A percentile compares a stretch with the other conserved stretches of the same genome.
These are phyloP conservation scores for Micropoecilia bifurca DNA, from an alignment of 2,797 vertebrate species.

Conservation along the genomic window DNA sequence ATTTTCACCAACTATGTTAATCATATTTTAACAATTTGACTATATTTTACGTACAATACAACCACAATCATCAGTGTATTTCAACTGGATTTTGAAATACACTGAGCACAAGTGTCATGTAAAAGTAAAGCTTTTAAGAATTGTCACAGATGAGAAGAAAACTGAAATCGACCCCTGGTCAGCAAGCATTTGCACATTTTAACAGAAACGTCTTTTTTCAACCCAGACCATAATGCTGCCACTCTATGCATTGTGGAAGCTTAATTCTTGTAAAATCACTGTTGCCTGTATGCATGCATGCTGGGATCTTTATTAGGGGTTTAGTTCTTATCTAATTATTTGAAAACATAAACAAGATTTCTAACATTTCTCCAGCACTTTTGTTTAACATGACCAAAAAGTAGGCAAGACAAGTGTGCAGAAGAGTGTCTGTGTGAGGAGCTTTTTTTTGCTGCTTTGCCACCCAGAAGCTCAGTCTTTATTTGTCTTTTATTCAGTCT, in stretches of 20 bases:
- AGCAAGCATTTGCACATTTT: not conserved
- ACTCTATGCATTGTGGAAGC: not conserved
- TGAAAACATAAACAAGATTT: constrained; percentile 27
- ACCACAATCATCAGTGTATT: no score
- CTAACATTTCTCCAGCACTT: constrained; percentile 1
- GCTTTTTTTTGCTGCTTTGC: constrained; percentile 17
- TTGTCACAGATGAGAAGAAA: no score
- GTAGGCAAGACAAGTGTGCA: constrained; percentile 7
- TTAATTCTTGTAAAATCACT: constrained; percentile 14
- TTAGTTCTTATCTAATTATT: constrained; percentile 62
- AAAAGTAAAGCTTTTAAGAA: not conserved
- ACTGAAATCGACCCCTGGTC: not conserved
- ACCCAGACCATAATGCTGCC: not conserved
- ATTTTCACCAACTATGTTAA: not conserved
- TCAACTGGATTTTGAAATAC: not conserved
- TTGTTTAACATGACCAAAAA: constrained; percentile 14
- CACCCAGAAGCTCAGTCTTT: constrained; percentile 14
- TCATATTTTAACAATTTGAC: not conserved
- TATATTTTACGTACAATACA: not conserved
- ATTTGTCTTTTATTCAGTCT: not conserved
- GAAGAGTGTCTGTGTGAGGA: not conserved
- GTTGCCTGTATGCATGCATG: constrained; percentile 3
- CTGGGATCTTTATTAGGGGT: constrained; percentile 7
- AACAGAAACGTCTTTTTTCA: not conserved
- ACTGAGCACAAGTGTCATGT: not conserved